Percentiles rank a stretch among this genome's conserved stretches.
These are phyloP conservation scores for Lottia scabra DNA, from an alignment of 2,888 invertebrate genomes.

Conservation along the genomic window DNA sequence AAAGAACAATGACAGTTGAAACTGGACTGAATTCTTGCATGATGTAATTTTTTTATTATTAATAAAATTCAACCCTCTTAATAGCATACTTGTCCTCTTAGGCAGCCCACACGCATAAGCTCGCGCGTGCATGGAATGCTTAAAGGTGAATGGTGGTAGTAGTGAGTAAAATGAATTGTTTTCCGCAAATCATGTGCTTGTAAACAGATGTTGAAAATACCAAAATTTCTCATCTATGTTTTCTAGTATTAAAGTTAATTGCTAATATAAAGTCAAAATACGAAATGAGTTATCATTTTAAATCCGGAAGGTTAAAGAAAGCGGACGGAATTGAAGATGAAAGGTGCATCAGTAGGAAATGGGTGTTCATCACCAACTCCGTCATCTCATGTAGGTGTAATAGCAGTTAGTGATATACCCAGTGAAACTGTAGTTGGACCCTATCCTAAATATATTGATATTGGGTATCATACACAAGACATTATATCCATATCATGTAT, in stretches of 20 bases:
- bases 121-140: neutral
- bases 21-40: no score
- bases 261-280: neutral
- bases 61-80: neutral
- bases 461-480: constrained; percentile 31
- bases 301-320: neutral
- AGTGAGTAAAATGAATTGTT: neutral
- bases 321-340: neutral
- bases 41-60: no score
- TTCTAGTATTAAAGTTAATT: neutral
- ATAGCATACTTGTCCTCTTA: neutral
- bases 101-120: neutral
- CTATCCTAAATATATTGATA: constrained; percentile 32
- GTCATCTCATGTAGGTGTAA: constrained; percentile 25
- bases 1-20: no score
- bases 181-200: neutral
- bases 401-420: constrained; percentile 33
- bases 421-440: constrained; percentile 31
- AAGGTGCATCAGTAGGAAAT: neutral
- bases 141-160: neutral
- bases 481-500: constrained; percentile 15
- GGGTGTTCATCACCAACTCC: constrained; percentile 7
- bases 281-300: neutral
- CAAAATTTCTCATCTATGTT: neutral
- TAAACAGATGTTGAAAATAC: neutral